Base-by-base conservation (phyloP, 2,797 vertebrate species). In the Glossophaga mutica region DNA sequence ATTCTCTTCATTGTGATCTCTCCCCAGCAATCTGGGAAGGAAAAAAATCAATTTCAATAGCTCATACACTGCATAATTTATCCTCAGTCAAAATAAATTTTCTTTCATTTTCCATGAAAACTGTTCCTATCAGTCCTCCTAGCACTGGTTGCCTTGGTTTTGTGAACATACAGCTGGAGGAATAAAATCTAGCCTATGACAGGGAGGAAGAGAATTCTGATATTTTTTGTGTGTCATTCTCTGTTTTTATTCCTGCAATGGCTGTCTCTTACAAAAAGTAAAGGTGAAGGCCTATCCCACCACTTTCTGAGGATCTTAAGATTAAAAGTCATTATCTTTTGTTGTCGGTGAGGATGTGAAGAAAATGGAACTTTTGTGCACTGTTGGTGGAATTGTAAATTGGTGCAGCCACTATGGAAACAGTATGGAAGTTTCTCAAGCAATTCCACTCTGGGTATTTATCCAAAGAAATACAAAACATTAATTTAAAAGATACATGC, bases 301-400 rank as follows among this genome's bases (percentile, higher is more conserved):
- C 95, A 95, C 94, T 89, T 92, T 81, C 32, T 62, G 19, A 68
- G 59, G 71, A 94, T 91, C 55, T 86, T 29, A 87, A 94, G 59
- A 87, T 83, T 86, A 87, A 94, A 29, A 94, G 52, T 87, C 71
- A 94, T 92, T 34, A 87, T 81, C 84, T 96, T 71, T 91, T 68
- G 37, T 44, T 32, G 29, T 62, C 46, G 44, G 21, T 2, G 8
- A 84, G 59, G 32, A 67, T 34, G 8, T 34, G 21, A 34, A 84
- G 32, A 84, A 84, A 84, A 34, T 9, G n/a, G 9, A 67, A 37
- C 59, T 18, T 32, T 34, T 3, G 4, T 37, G 12, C 44, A 67
- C 42, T 48, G 9, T 67, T 18, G 59, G 44, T 84, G 81, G 81
- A 9, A 48, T 67, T 67, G 8, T 48, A 84, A 46, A 84, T 84